A percentile compares a stretch with the other conserved stretches of the same genome.
phyloP scores from a whole-genome alignment of 2,797 vertebrate genomes.

The Enteromius paludinosus region DNA sequence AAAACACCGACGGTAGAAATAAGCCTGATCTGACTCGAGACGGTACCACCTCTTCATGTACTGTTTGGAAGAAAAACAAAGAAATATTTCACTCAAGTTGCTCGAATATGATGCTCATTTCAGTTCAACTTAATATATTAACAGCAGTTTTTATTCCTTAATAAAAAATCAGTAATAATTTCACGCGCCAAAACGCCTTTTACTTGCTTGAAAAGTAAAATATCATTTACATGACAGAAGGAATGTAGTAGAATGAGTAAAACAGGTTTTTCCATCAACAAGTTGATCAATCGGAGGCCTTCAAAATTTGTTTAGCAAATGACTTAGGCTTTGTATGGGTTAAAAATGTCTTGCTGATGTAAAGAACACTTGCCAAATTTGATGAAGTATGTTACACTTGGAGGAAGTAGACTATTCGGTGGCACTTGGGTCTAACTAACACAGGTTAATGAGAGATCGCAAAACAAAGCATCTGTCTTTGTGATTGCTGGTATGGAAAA shows the following conservation, averaged over 20 bases:
- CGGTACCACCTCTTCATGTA: conserved; percentile 65
- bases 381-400: conserved; percentile 1
- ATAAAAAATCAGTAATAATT: neutral
- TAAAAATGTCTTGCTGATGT: neutral
- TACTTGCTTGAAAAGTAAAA: neutral
- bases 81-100: neutral
- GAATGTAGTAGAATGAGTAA: neutral
- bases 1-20: conserved; percentile 62
- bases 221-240: neutral
- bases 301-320: neutral
- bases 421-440: conserved; percentile 7
- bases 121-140: neutral
- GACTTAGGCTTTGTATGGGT: neutral
- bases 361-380: neutral
- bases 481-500: conserved; percentile 29
- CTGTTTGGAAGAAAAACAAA: conserved; percentile 49
- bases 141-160: neutral
- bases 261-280: neutral
- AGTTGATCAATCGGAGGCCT: neutral
- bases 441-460: conserved; percentile 32
- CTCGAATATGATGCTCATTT: neutral
- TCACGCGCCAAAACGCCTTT: neutral
- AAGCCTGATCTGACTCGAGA: conserved; percentile 53
- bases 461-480: conserved; percentile 47
- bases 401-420: conserved; percentile 5